Evolutionary conservation across 2,797 vertebrate genomes (phyloP), one percentile per base, ranked within the genome.

Genomic region (Chrysocyon brachyurus): DNA sequence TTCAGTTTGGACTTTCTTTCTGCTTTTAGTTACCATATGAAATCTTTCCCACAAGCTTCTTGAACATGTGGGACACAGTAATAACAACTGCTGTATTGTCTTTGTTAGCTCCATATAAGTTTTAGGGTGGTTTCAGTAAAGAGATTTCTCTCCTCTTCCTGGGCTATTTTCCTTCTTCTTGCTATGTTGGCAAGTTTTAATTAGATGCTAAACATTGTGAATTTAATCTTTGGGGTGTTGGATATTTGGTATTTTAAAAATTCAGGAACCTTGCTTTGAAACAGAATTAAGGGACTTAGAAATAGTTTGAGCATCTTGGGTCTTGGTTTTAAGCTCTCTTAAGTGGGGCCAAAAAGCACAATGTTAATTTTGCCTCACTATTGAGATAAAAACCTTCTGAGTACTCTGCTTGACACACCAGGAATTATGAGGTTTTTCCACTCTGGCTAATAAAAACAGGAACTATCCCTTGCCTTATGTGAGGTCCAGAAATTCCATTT

Each of bases 401-500:
- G 68, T 36, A 24, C 28, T 63, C 49, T n/a, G 2, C 2, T 7
- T 75, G 40, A 64, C 16, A 49, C 26, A 24, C 22, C n/a, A 54
- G 40, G 33, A 75, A 56, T n/a, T 54, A 56, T 68, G 40, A 87
- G 9, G 33, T 87, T 56, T 93, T 93, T 78, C 33, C 33, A 86
- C 36, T 46, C 33, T 78, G 36, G 28, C 21, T 46, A 12, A 46
- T 21, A 28, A 3, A n/a, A 78, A 57, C 7, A 57, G 86, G 52
- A 77, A 66, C 26, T 36, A 4, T 66, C 49, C 46, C 54, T 49
- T 33, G 26, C 21, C 4, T 31, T 92, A 11, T 78, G 16, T 46
- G 21, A 87, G 19, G 33, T 78, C 73, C 73, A 87, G 83, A 93
- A 87, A 93, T 87, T 78, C 40, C 31, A 49, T 72, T 66, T 52